A percentile compares a stretch with the other conserved stretches of the same genome.
Conservation (phyloP, 1,140 invertebrate genomes). For the Oedothorax gibbosus region DNA sequence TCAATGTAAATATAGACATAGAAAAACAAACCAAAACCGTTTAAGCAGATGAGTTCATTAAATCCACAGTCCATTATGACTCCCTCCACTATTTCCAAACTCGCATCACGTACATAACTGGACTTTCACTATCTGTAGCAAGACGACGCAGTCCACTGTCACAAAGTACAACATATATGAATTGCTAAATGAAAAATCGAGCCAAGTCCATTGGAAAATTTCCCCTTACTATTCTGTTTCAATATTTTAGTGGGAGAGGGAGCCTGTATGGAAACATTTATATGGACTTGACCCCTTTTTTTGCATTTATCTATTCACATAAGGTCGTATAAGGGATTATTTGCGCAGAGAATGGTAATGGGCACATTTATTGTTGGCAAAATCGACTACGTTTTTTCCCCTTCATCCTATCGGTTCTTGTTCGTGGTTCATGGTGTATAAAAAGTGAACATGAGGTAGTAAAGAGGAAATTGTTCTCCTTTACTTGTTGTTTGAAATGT, state of each 20-base stretch:
- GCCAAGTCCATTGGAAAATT: no score
- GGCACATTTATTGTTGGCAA: constrained; percentile 38
- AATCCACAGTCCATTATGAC: constrained; percentile 52
- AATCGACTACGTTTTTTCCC: neutral
- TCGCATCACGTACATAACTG: constrained; percentile 13
- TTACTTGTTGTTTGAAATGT: no score
- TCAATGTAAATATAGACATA: constrained; percentile 54
- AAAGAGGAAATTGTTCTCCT: no score
- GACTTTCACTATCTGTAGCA: constrained; percentile 21
- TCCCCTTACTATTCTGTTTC: no score
- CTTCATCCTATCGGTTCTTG: no score
- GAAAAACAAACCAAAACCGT: constrained; percentile 24
- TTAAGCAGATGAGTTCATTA: constrained; percentile 60
- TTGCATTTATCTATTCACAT: no score
- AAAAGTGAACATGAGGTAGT: no score
- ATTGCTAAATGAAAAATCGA: neutral
- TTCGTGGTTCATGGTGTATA: no score
- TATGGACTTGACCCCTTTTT: no score
- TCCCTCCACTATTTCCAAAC: neutral
- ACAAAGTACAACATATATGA: neutral
- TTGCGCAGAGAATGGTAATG: constrained; percentile 28
- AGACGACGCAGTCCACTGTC: neutral
- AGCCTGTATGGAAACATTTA: no score
- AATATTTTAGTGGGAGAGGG: no score
- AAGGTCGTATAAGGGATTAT: neutral